Base-by-base conservation (phyloP, 2,797 vertebrate genomes). In the Moxostoma hubbsi region DNA sequence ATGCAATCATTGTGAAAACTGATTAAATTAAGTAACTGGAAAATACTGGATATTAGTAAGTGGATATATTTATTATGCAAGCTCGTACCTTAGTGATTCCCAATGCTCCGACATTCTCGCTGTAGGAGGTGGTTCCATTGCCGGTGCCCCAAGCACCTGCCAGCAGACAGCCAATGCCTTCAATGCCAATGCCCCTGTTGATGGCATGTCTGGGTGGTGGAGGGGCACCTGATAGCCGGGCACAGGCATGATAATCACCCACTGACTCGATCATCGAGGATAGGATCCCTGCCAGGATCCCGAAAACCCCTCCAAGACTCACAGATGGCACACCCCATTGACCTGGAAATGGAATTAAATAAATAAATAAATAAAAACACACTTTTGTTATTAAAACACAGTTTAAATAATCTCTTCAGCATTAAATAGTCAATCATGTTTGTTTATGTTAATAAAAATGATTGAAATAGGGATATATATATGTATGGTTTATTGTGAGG, bases 231-330 rank as follows among this genome's bases (percentile, higher is more conserved):
- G 94, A 95, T 15, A 99, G 93, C 45, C 96, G 93, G 62, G 98
- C 97, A 6, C 98, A 99, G 45, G 98, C 96, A 0, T 97, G 95
- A 83, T 99, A 99, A 87, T 99, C 98, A 0, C 98, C 98, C 24
- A 99, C 92, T 0, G 98, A 99, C 84, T 99, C 98, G 78, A 99
- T 92, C 96, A 99, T 97, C 72, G 98, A 99, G 58, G 98, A 96
- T 67, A 98, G 95, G 67, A 99, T 94, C 2, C 97, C 98, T 0
- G 97, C 96, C 9, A 98, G 85, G 89, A 99, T 96, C 75, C 98
- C 98, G 1, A 98, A 95, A 80, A 98, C 95, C 12, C 98, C 97
- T 0, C 96, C 97, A 55, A 96, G 86, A 86, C 95, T 98, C 84
- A 99, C 89, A 0, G 96, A 97, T 9, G 98, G 98, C 49, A 88